phyloP scores from a whole-genome alignment of 2,113 vertebrate genomes.

The Chaetops frenatus region DNA sequence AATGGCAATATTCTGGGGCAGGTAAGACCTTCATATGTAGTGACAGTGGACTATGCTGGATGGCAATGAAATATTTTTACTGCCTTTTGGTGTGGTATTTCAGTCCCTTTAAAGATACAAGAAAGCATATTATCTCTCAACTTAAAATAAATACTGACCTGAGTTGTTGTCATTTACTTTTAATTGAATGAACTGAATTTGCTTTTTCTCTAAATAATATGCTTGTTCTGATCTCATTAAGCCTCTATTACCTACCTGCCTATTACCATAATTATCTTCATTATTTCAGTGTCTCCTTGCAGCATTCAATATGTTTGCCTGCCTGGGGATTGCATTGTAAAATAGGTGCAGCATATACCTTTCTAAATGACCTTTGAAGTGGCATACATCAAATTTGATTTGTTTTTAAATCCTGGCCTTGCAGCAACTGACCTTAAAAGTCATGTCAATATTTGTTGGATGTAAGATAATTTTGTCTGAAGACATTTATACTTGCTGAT shows the following conservation, averaged over 20 bases:
- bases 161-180: constrained; percentile 13
- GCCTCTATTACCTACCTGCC: background rate
- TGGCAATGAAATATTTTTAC: background rate
- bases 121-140: background rate
- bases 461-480: constrained; percentile 56
- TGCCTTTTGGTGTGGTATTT: background rate
- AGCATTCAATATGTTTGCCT: background rate
- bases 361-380: constrained; percentile 39
- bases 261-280: constrained; percentile 38
- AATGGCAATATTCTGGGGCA: background rate
- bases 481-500: constrained; percentile 54
- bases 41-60: background rate
- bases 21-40: background rate
- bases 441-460: constrained; percentile 62
- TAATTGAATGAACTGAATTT: constrained; percentile 8
- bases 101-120: background rate
- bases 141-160: constrained; percentile 7
- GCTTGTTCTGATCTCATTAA: constrained; percentile 30
- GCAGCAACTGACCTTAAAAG: constrained; percentile 66
- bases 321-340: background rate
- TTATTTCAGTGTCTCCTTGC: background rate
- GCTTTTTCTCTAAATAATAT: constrained; percentile 4
- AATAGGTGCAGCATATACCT: constrained; percentile 44
- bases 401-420: constrained; percentile 52
- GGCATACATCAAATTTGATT: constrained; percentile 44